Evolutionary conservation across 2,888 invertebrate species (phyloP), one percentile per base, ranked within the genome.

Genomic region (Germaria angustata): DNA sequence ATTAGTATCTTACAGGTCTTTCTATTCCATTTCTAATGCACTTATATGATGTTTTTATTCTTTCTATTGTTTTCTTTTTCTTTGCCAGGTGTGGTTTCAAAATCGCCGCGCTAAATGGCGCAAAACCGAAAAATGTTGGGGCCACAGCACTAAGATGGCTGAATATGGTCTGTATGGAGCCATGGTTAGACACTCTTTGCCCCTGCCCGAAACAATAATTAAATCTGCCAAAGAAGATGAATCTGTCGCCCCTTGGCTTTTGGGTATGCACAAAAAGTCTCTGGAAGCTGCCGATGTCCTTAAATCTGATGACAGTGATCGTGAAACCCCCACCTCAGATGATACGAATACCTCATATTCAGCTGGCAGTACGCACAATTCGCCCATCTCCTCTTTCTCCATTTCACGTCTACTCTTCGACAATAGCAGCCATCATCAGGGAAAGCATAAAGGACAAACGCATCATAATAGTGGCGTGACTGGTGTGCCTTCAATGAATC

Each of bases 51-150:
- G 6, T 28, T 46, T 17, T 34, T 17, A 20, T 20, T 15, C 15
- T 32, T 53, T 53, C n/a, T n/a, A n/a, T 11, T 17, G 2, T 9
- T 13, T 17, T 17, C n/a, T 36, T 5, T 46, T 17, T 32, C 44
- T 63, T 11, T 81, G 7, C 32, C 17, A 99, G 99, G 99, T 99
- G 36, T 99, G 99, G 99, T 99, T 91, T 83, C 91, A 91, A 93
- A 99, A 99, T 92, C 94, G 99, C 20, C 94, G 99, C 55, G 99
- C 99, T 88, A 99, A 99, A 91, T 99, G 99, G 99, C 95, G 99
- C 85, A 99, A 99, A 92, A 99, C 99, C 59, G 99, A 99, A 92
- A 99, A 99, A 92, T 99, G 98, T 88, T 99, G 99, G 99, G 99
- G 99, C 63, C 94, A 98, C 88, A 98, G 98, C 91, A 99, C 99